Percentiles rank a stretch among this genome's conserved stretches.
Conservation (phyloP, 2,888 invertebrate genomes). For the Eremobia ochroleuca region DNA sequence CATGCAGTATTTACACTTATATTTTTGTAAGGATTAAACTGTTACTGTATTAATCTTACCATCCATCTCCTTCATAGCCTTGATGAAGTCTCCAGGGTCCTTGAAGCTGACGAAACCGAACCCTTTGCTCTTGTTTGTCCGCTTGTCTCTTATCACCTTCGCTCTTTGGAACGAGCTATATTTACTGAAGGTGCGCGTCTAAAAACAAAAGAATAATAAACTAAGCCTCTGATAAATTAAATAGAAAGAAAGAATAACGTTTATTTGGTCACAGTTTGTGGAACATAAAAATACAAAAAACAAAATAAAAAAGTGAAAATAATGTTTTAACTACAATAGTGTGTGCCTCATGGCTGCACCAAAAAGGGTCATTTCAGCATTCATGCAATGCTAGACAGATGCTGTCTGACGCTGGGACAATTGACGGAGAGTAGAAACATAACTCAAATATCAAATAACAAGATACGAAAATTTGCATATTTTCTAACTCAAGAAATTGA, state of each 20-base stretch:
- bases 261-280: no score
- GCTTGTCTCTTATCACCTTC: slow-evolving; percentile 98
- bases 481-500: not conserved
- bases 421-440: no score
- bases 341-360: no score
- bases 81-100: slow-evolving; percentile 99
- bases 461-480: not conserved
- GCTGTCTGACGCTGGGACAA: no score
- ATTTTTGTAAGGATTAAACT: not conserved
- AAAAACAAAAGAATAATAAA: slow-evolving; percentile 8
- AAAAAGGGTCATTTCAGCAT: no score
- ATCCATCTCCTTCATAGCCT: slow-evolving; percentile 99
- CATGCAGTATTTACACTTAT: not conserved
- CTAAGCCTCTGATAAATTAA: not conserved
- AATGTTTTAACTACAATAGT: no score
- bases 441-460: not conserved
- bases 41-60: slow-evolving; percentile 92
- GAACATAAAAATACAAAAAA: no score
- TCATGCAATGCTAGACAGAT: no score
- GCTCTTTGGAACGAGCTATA: slow-evolving; percentile 98
- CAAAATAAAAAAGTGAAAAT: no score
- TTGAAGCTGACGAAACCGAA: slow-evolving; percentile 99
- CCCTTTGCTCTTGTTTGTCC: slow-evolving; percentile 99
- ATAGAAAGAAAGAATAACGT: no score
- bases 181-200: slow-evolving; percentile 98